phyloP scores from a whole-genome alignment of 2,113 vertebrate species.

The Chionomys nivalis region DNA sequence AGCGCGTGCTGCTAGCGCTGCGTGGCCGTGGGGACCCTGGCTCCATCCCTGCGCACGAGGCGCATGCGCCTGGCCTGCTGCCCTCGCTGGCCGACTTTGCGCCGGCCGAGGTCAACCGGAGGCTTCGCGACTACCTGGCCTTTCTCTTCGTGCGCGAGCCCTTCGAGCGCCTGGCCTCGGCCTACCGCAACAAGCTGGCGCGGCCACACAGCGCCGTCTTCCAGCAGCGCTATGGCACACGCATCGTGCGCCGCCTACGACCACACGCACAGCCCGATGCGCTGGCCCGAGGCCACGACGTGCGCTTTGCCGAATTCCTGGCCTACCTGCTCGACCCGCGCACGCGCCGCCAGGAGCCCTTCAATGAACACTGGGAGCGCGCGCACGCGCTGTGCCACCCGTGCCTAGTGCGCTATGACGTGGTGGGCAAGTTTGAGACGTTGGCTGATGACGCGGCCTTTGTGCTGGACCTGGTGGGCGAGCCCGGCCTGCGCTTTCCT shows the following conservation, averaged over 20 bases:
- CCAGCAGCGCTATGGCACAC: constrained; percentile 94
- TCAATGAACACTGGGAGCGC: constrained; percentile 98
- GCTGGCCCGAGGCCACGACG: constrained; percentile 90
- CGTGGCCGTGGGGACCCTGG: constrained; percentile 88
- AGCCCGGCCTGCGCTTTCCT: constrained; percentile 85
- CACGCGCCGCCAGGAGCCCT: constrained; percentile 92
- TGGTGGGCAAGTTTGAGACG: constrained; percentile 98
- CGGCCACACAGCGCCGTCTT: constrained; percentile 94
- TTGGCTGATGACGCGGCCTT: constrained; percentile 94
- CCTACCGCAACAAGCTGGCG: constrained; percentile 95
- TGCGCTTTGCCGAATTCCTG: constrained; percentile 96
- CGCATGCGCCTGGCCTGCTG: constrained; percentile 90
- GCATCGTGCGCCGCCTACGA: constrained; percentile 93
- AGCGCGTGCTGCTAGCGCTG: constrained; percentile 95
- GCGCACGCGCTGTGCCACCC: constrained; percentile 96
- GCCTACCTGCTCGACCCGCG: constrained; percentile 94
- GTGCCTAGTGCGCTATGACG: constrained; percentile 94
- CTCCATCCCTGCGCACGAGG: constrained; percentile 92
- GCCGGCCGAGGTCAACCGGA: constrained; percentile 91
- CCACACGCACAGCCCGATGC: constrained; percentile 86
- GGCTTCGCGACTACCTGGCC: constrained; percentile 94
- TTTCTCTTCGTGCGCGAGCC: constrained; percentile 96
- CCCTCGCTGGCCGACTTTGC: constrained; percentile 92
- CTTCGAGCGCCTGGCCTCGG: constrained; percentile 95
- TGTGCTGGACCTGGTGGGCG: constrained; percentile 91